phyloP scores from a whole-genome alignment of 2,888 invertebrate species.

The Mayetiola destructor region DNA sequence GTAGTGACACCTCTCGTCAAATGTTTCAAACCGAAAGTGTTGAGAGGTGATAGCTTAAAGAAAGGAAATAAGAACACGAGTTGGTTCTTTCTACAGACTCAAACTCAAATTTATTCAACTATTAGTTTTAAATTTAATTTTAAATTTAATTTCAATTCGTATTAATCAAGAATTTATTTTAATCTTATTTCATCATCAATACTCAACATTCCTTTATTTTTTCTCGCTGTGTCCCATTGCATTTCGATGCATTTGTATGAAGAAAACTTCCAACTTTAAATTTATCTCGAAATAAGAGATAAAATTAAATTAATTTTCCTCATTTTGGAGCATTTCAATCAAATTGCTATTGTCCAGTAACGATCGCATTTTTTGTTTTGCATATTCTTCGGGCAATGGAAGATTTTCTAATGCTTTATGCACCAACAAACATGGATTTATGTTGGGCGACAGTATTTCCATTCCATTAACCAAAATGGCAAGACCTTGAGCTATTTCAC shows the following conservation, averaged over 20 bases:
- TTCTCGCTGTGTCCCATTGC: no score
- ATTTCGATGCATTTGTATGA: no score
- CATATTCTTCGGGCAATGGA: conserved; percentile 34
- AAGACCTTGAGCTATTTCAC: conserved; percentile 33
- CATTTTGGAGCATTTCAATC: conserved; percentile 13
- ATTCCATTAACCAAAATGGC: conserved; percentile 32
- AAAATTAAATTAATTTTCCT: neutral
- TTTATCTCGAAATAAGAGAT: neutral
- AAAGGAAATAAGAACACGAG: no score
- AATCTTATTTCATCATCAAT: no score
- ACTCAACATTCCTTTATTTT: no score
- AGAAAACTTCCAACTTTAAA: no score
- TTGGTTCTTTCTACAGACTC: no score
- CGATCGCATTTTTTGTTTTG: conserved; percentile 13
- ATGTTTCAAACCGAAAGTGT: no score
- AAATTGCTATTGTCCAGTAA: conserved; percentile 6
- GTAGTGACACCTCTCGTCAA: no score
- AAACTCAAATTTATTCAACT: no score
- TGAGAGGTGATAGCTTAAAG: no score
- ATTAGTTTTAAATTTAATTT: neutral
- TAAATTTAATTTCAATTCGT: neutral
- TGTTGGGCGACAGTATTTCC: conserved; percentile 29
- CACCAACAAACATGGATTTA: conserved; percentile 30
- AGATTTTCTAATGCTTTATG: conserved; percentile 32
- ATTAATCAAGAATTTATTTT: neutral